Conservation (phyloP, 2,888 invertebrate species). For the Hemithea aestivaria region DNA sequence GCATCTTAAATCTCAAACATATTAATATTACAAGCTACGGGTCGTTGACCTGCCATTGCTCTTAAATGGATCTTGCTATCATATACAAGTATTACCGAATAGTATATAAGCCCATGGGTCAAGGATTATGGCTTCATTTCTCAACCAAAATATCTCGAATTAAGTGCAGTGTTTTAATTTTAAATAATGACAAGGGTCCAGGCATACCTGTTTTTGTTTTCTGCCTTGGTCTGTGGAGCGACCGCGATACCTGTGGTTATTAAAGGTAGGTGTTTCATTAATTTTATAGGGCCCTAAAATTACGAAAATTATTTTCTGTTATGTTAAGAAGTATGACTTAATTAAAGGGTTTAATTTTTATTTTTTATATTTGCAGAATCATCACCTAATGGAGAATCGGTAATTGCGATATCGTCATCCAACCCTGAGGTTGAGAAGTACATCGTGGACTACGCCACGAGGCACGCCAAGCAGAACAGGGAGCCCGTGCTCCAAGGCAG, state of each 20-base stretch:
- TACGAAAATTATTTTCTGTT: background rate
- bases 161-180: slow-evolving; percentile 20
- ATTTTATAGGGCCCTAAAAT: slow-evolving; percentile 1
- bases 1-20: slow-evolving; percentile 19
- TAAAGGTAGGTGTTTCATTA: slow-evolving; percentile 42
- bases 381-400: slow-evolving; percentile 48
- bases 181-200: slow-evolving; percentile 20
- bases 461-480: slow-evolving; percentile 22
- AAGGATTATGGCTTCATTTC: slow-evolving; percentile 27
- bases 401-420: slow-evolving; percentile 52
- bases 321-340: background rate
- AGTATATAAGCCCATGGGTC: slow-evolving; percentile 28
- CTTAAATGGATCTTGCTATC: slow-evolving; percentile 14
- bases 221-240: slow-evolving; percentile 21
- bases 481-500: background rate
- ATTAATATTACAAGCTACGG: slow-evolving; percentile 15
- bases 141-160: slow-evolving; percentile 21
- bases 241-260: slow-evolving; percentile 44
- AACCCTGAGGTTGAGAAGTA: slow-evolving; percentile 49
- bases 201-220: slow-evolving; percentile 15
- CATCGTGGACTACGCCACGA: slow-evolving; percentile 30
- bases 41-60: slow-evolving; percentile 24
- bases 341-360: slow-evolving; percentile 1
- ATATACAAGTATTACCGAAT: slow-evolving; percentile 17
- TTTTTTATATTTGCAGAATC: slow-evolving; percentile 41